Conservation (phyloP, 2,888 invertebrate species). For the Caradrina kadenii region DNA sequence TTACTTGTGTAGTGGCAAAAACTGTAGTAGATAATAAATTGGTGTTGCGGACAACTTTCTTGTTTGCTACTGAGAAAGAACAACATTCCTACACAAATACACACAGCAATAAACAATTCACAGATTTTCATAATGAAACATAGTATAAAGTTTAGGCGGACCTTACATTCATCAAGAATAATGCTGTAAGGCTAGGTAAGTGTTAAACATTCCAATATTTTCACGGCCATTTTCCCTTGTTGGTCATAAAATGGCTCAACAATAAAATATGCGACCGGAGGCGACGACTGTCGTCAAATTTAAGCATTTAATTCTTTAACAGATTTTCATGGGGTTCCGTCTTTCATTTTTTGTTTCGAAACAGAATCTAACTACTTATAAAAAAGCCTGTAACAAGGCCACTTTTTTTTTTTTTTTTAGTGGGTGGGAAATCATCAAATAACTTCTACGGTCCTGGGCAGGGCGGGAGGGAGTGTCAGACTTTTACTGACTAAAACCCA, state of each 20-base stretch:
- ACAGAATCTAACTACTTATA: neutral
- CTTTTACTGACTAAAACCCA: no score
- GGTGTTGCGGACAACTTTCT: slow-evolving; percentile 56
- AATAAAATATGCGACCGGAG: slow-evolving; percentile 25
- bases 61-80: slow-evolving; percentile 41
- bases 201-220: slow-evolving; percentile 2
- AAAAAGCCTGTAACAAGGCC: neutral
- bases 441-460: no score
- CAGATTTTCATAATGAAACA: slow-evolving; percentile 14
- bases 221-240: slow-evolving; percentile 13
- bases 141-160: slow-evolving; percentile 17
- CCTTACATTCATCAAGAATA: neutral
- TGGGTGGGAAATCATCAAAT: no score
- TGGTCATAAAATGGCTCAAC: slow-evolving; percentile 10
- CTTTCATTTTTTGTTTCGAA: neutral
- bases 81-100: slow-evolving; percentile 47
- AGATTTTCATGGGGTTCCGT: slow-evolving; percentile 7
- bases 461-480: no score
- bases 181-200: neutral
- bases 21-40: slow-evolving; percentile 62
- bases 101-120: slow-evolving; percentile 45
- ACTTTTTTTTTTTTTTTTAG: no score
- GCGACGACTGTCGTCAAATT: neutral
- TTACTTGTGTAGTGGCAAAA: slow-evolving; percentile 58
- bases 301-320: slow-evolving; percentile 25